Evolutionary conservation across 2,113 vertebrate species (phyloP), one percentile per base, ranked within the genome.

Genomic region (Callopanchax toddi): DNA sequence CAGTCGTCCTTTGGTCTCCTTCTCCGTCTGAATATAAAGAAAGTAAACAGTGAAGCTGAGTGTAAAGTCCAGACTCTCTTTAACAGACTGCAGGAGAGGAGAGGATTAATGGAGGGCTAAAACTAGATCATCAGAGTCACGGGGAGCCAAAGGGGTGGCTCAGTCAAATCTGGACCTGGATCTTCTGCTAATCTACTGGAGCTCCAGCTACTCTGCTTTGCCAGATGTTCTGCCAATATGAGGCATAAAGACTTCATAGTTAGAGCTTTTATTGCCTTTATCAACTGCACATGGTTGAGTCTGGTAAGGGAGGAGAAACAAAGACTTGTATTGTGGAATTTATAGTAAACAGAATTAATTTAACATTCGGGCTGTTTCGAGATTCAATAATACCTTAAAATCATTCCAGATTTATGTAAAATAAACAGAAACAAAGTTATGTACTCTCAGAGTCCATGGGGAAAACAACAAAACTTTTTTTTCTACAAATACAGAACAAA

Each of bases 41-140:
- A 57, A 40, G 61, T 66, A 58, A 81, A 70, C 39, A 58, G 51
- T 25, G 45, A 56, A 68, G 63, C 61, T 71, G 54, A 74, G 58
- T 36, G 49, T 50, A 53, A 20, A 34, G 50, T 29, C 45, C 39
- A 21, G 36, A 60, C 54, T 73, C 6, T 40, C 46, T 50, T 23
- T 15, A 56, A 68, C 2, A 37, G 64, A 59, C 50, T 43, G 49
- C 70, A 46, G 62, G 54, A 37, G 61, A 66, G 62, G 60, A 46
- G 52, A 52, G 79, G 76, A 81, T 85, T 84, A 76, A 79, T 62
- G 23, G 39, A 43, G 46, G 70, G 60, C 61, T 70, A 44, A 87
- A 68, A 51, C 16, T 42, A 67, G 77, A 78, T 83, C 58, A 81
- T 62, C 54, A 62, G 51, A 52, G 42, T 67, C 21, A 18, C 17